Percentiles rank a stretch among this genome's conserved stretches.
Conservation (phyloP, 2,888 invertebrate species). For the Agrotis ipsilon region DNA sequence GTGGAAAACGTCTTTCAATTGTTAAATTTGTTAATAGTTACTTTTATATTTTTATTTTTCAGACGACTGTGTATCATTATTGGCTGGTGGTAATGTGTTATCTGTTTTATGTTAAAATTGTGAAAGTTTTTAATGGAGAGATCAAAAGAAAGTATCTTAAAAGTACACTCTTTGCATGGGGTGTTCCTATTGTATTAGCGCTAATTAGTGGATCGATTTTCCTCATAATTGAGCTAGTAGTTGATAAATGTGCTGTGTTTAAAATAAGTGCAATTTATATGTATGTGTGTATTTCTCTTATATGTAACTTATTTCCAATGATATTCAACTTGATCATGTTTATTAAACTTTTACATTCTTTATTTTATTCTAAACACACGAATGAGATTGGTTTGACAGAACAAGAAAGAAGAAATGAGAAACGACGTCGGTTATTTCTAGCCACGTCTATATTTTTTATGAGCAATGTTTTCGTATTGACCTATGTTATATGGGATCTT, state of each 20-base stretch:
- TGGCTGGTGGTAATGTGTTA: slow-evolving; percentile 38
- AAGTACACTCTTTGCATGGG: slow-evolving; percentile 37
- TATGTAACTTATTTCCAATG: neutral
- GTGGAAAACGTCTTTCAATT: neutral
- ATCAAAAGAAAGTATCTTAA: slow-evolving; percentile 31
- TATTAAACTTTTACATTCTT: slow-evolving; percentile 15
- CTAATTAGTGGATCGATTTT: neutral
- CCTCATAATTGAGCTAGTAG: neutral
- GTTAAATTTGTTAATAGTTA: slow-evolving; percentile 1
- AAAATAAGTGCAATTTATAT: neutral
- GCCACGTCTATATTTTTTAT: slow-evolving; percentile 27
- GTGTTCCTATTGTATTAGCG: neutral
- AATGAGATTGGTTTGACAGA: neutral
- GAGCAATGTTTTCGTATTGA: slow-evolving; percentile 13
- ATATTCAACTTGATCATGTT: slow-evolving; percentile 22
- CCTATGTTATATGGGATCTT: slow-evolving; percentile 16
- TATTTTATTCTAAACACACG: neutral
- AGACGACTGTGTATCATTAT: slow-evolving; percentile 13
- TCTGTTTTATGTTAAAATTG: slow-evolving; percentile 29
- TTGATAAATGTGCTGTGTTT: neutral
- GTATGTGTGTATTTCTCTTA: neutral
- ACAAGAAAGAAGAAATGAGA: slow-evolving; percentile 13
- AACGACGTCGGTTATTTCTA: slow-evolving; percentile 14
- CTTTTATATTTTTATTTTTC: slow-evolving; percentile 27
- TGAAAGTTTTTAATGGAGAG: slow-evolving; percentile 22